Base-by-base conservation (phyloP, 2,888 invertebrate genomes). In the Cerastoderma edule region DNA sequence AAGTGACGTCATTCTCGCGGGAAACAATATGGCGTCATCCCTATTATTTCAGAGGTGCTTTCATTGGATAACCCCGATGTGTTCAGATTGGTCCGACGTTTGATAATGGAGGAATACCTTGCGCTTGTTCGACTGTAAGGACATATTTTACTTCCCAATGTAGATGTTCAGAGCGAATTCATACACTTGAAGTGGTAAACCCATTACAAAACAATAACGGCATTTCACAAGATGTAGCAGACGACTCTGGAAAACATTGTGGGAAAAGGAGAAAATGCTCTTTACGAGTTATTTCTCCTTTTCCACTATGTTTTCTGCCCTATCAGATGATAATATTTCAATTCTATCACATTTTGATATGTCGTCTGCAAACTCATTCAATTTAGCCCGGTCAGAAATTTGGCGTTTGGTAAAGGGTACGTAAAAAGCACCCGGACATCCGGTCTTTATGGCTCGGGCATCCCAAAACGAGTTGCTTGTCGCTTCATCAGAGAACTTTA, bases 221-320 rank as follows among this genome's bases (percentile, higher is more conserved):
- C 50, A 4, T 2, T 3, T 1, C 2, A 50, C 50, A 2, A 2
- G 50, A 50, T 22, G 22, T 22, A 22, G 6, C 22, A 16, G 6
- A 50, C 50, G 50, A 50, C 10, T 50, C n/a, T n/a, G n/a, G n/a
- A n/a, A n/a, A 50, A 22, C 6, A 10, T n/a, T 54, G 28, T 57
- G 33, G 35, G 35, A 32, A 57, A 57, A 27, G 57, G n/a, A 57
- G 57, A 57, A 57, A 33, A n/a, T 57, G 57, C 57, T 32, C 13
- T 2, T 57, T 5, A 57, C 33, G 13, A 57, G 57, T 19, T n/a
- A n/a, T 57, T 57, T 57, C 33, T 57, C 30, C 32, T 8, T 57
- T 57, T 57, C 57, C 57, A 28, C 57, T 33, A 16, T 57, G 57
- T 57, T 57, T 57, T n/a, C 57, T 48, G n/a, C n/a, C 4, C 5